Conservation (phyloP, 2,113 vertebrate species). For the Ptyas mucosa region DNA sequence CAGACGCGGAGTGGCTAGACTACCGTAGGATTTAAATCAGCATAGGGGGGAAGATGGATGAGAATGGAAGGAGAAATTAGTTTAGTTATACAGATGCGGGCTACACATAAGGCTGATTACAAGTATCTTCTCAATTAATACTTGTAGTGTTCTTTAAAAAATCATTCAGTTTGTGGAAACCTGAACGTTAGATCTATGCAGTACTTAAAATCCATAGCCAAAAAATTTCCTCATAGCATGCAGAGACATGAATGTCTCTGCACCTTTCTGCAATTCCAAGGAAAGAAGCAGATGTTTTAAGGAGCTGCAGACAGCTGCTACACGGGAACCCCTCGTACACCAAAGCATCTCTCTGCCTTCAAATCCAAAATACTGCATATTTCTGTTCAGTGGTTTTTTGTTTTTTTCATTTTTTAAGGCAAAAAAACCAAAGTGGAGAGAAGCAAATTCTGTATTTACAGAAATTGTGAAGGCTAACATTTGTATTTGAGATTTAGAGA, state of each 20-base stretch:
- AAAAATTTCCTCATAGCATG: not conserved
- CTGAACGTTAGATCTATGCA: not conserved
- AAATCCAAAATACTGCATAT: not conserved
- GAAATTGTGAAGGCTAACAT: not conserved
- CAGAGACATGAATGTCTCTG: not conserved
- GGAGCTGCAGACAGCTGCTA: not conserved
- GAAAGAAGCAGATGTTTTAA: not conserved
- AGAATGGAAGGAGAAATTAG: not conserved
- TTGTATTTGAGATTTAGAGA: not conserved
- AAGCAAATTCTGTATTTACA: not conserved
- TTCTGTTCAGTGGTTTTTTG: too few relatives aligned
- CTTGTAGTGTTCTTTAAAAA: not conserved
- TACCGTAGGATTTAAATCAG: not conserved
- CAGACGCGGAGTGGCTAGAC: not conserved
- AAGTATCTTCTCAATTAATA: not conserved
- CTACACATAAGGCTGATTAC: not conserved
- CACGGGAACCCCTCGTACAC: not conserved
- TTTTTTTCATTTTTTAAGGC: not conserved
- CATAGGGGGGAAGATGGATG: not conserved
- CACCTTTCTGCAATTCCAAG: not conserved
- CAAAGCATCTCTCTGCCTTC: not conserved
- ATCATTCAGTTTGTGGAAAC: not conserved
- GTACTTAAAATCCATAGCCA: not conserved
- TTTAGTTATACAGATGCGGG: not conserved
- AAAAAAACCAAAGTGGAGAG: not conserved